Evolutionary conservation across 2,113 vertebrate species (phyloP).

Genomic region (Etheostoma cragini): DNA sequence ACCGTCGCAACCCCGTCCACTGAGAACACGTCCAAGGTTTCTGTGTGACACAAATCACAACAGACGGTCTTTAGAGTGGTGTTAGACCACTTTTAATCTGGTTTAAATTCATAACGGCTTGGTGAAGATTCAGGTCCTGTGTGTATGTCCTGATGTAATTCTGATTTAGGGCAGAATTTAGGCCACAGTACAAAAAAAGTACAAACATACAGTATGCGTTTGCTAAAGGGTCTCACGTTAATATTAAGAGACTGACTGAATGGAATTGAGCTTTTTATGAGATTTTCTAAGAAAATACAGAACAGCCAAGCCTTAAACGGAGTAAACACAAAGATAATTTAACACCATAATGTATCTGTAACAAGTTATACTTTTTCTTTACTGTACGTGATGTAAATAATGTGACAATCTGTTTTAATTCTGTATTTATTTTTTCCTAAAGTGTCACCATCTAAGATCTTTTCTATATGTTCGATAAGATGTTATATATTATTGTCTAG

Average conservation of each 20-base stretch:
- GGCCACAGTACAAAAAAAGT: no score
- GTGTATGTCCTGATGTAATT: not conserved
- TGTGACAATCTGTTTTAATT: not conserved
- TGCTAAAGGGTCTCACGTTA: no score
- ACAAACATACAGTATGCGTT: no score
- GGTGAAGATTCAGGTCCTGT: not conserved
- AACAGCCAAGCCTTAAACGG: no score
- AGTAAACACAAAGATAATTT: not conserved
- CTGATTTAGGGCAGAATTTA: no score
- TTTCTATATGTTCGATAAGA: constrained; percentile 7
- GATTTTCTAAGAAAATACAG: no score
- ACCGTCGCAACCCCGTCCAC: constrained; percentile 63
- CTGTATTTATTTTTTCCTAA: constrained; percentile 11
- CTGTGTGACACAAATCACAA: not conserved
- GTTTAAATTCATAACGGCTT: not conserved
- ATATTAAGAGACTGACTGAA: no score
- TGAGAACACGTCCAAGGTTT: not conserved
- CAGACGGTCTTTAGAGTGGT: not conserved
- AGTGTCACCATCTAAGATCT: not conserved
- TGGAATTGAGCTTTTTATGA: no score
- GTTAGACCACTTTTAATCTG: not conserved
- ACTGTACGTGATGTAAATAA: constrained; percentile 4
- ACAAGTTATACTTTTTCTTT: no score
- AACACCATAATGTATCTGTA: not conserved
- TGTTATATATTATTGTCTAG: not conserved